These are phyloP conservation scores for Bryconaethiops microstoma DNA, from an alignment of 2,797 vertebrate genomes.

Conservation along the genomic window DNA sequence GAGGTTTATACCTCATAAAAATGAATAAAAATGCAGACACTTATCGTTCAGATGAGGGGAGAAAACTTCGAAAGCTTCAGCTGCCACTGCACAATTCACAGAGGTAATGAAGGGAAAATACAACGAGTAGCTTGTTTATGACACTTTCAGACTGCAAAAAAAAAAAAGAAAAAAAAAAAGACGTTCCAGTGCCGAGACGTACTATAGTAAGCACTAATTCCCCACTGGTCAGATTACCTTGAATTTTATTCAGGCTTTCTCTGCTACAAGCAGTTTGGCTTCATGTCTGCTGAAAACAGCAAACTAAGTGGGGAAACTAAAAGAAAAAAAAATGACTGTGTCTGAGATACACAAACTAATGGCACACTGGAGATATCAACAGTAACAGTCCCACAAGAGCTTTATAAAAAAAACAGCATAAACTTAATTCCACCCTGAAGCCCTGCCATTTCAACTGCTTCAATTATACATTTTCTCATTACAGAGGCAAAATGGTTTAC, in stretches of 20 bases:
- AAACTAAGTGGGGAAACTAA: constrained; percentile 29
- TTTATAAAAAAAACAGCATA: constrained; percentile 23
- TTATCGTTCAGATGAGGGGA: background rate
- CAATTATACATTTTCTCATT: constrained; percentile 31
- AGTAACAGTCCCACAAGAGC: constrained; percentile 38
- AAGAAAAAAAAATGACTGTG: constrained; percentile 27
- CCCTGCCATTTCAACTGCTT: constrained; percentile 33
- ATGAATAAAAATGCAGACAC: background rate
- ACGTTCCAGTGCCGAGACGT: constrained; percentile 5
- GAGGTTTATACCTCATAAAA: background rate
- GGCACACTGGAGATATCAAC: constrained; percentile 42
- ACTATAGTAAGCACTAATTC: constrained; percentile 12
- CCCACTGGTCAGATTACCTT: constrained; percentile 18
- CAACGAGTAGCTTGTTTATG: background rate
- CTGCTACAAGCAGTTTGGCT: constrained; percentile 40
- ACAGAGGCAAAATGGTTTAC: constrained; percentile 21
- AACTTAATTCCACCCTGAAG: constrained; percentile 41
- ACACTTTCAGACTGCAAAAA: background rate
- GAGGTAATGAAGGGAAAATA: background rate
- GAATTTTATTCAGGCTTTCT: constrained; percentile 39
- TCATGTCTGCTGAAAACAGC: constrained; percentile 27
- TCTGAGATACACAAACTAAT: constrained; percentile 33
- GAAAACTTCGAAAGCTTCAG: background rate
- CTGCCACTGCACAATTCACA: background rate
- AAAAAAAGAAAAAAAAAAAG: constrained; percentile 3